These are phyloP conservation scores for Cremastinae sp. DNA, from an alignment of 2,888 invertebrate genomes.

Conservation along the genomic window DNA sequence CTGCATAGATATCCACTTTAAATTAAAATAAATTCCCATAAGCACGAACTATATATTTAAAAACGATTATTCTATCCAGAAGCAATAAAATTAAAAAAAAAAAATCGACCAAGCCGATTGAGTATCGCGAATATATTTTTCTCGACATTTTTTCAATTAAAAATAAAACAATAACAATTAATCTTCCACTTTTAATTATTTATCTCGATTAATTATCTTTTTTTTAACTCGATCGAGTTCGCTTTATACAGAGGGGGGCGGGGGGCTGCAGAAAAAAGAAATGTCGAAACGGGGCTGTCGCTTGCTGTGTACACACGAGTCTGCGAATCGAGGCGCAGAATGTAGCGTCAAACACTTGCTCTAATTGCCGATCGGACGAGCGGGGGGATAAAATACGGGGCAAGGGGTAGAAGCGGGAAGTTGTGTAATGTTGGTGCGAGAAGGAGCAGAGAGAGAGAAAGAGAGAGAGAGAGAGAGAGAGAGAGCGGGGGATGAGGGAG, in stretches of 20 bases:
- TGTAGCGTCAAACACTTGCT: slow-evolving; percentile 40
- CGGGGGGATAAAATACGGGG: neutral
- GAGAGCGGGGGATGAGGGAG: slow-evolving; percentile 1
- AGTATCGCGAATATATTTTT: no score
- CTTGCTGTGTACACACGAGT: slow-evolving; percentile 9
- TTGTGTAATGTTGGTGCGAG: neutral
- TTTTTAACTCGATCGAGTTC: neutral
- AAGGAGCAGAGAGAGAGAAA: slow-evolving; percentile 4
- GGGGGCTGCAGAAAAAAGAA: no score
- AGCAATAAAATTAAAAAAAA: no score
- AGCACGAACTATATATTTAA: no score
- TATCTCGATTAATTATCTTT: neutral
- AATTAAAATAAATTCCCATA: no score
- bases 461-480: slow-evolving; percentile 5
- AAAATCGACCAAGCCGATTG: no score
- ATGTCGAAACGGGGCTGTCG: slow-evolving; percentile 13
- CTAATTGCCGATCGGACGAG: slow-evolving; percentile 51
- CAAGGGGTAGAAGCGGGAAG: neutral
- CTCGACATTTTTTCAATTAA: no score
- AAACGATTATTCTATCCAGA: no score
- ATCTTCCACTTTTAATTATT: no score
- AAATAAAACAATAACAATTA: no score
- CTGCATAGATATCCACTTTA: no score
- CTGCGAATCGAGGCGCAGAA: slow-evolving; percentile 30
- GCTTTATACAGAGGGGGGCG: neutral